Conservation (phyloP, 2,888 invertebrate genomes). For the Megaustenia siamemsis region DNA sequence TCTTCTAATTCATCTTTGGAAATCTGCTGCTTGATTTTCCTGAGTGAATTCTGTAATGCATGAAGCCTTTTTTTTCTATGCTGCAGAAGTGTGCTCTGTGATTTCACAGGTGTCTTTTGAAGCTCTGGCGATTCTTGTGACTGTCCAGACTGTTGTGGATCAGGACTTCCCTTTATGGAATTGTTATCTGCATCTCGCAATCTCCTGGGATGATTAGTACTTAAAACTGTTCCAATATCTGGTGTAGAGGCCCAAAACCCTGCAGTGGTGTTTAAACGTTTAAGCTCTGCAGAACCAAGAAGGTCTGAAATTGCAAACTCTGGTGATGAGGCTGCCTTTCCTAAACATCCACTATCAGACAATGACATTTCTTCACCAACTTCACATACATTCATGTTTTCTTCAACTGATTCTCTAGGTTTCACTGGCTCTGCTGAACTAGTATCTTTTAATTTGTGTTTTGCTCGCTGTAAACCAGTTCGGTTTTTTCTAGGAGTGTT, state of each 20-base stretch:
- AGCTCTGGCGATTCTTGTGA: no score
- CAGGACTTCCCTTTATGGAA: not conserved
- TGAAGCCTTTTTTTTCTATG: constrained; percentile 44
- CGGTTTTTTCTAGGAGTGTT: not conserved
- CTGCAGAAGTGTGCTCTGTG: constrained; percentile 41
- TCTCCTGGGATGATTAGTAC: not conserved
- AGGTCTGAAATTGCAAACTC: constrained; percentile 43
- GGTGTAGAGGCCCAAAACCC: constrained; percentile 51
- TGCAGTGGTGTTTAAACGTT: constrained; percentile 45
- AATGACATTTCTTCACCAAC: not conserved
- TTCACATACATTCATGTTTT: not conserved
- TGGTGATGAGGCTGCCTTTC: not conserved
- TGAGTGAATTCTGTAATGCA: not conserved
- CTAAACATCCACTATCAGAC: not conserved
- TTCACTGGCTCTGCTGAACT: not conserved
- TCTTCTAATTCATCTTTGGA: not conserved
- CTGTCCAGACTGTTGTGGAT: not conserved
- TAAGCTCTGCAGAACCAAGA: constrained; percentile 40
- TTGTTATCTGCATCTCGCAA: not conserved
- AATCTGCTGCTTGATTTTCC: not conserved
- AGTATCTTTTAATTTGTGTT: not conserved
- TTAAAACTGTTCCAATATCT: constrained; percentile 23
- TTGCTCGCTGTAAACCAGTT: not conserved
- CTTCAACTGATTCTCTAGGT: not conserved
- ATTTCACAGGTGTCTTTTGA: constrained; percentile 9